Conservation (phyloP, 2,888 invertebrate species). For the Ophion slaviceki region DNA sequence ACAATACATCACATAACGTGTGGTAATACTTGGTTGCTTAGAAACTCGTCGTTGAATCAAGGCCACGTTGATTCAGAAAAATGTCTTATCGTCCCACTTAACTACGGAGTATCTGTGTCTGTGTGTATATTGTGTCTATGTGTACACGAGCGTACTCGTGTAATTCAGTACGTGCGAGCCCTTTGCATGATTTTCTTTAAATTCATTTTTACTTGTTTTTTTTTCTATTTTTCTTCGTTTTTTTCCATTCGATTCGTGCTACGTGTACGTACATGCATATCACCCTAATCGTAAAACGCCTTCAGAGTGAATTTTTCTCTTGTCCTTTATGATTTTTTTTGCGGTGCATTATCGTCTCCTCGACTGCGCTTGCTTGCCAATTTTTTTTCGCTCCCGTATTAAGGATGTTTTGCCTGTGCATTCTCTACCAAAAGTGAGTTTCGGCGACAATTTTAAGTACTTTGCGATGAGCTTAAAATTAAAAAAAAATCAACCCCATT, state of each 20-base stretch:
- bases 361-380: slow-evolving; percentile 30
- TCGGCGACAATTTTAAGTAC: too few relatives aligned
- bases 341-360: slow-evolving; percentile 61
- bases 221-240: slow-evolving; percentile 27
- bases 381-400: slow-evolving; percentile 3
- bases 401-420: too few relatives aligned
- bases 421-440: too few relatives aligned
- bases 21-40: slow-evolving; percentile 73
- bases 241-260: slow-evolving; percentile 60
- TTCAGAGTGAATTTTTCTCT: slow-evolving; percentile 55
- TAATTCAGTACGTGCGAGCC: slow-evolving; percentile 43
- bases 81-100: slow-evolving; percentile 66
- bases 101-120: slow-evolving; percentile 54
- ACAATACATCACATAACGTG: slow-evolving; percentile 76
- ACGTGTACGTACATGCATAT: slow-evolving; percentile 73
- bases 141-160: slow-evolving; percentile 47
- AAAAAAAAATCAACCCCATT: too few relatives aligned
- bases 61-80: slow-evolving; percentile 77
- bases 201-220: slow-evolving; percentile 56
- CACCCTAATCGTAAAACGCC: slow-evolving; percentile 62
- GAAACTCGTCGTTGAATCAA: slow-evolving; percentile 79
- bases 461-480: too few relatives aligned
- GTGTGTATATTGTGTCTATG: slow-evolving; percentile 38
- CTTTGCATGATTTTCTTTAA: slow-evolving; percentile 54
- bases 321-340: slow-evolving; percentile 32